Conservation (phyloP, 2,797 vertebrate genomes). For the Chelonia mydas region DNA sequence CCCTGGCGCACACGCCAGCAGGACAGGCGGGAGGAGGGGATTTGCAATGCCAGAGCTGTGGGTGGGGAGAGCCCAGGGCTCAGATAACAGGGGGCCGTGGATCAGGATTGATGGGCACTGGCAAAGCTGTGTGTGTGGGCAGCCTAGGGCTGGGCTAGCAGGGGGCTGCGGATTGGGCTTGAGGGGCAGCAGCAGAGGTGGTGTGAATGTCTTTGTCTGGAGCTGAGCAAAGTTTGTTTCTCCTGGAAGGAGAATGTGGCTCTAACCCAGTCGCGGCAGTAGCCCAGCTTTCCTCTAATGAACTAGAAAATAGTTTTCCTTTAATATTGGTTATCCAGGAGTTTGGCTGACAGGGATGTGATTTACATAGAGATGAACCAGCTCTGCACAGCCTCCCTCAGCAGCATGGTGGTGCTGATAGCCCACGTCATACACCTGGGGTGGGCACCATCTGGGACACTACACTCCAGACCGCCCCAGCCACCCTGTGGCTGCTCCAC, state of each 20-base stretch:
- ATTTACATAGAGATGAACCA: slow-evolving; percentile 66
- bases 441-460: background rate
- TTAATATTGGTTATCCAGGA: slow-evolving; percentile 75
- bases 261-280: slow-evolving; percentile 43
- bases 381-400: background rate
- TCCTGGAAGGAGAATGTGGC: slow-evolving; percentile 54
- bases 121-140: background rate
- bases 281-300: slow-evolving; percentile 72
- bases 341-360: slow-evolving; percentile 67
- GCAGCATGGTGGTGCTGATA: background rate
- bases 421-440: background rate
- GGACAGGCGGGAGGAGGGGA: too few species aligned
- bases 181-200: too few species aligned
- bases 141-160: too few species aligned
- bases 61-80: background rate
- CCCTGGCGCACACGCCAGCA: too few species aligned
- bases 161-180: too few species aligned
- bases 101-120: background rate
- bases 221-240: slow-evolving; percentile 9
- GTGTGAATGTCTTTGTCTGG: slow-evolving; percentile 16
- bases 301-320: slow-evolving; percentile 76
- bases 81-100: background rate
- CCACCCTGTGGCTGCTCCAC: too few species aligned
- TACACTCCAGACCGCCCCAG: background rate
- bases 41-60: background rate